phyloP scores from a whole-genome alignment of 2,113 vertebrate genomes.

The Formicarius rufipectus region DNA sequence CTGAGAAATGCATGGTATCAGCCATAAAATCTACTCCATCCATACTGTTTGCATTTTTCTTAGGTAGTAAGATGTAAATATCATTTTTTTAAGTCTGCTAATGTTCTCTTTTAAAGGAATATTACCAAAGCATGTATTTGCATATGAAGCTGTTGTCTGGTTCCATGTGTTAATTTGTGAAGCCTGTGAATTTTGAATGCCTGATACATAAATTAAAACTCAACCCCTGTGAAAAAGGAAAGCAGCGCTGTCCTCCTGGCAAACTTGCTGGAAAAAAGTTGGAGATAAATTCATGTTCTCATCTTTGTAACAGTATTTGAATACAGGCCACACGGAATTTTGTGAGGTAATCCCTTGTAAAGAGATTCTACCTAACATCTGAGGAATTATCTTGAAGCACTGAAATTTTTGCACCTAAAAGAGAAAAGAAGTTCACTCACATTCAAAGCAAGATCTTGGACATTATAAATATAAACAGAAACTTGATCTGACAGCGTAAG shows the following conservation, averaged over 20 bases:
- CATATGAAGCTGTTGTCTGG: background rate
- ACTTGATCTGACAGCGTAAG: background rate
- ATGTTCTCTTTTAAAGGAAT: background rate
- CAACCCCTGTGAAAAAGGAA: background rate
- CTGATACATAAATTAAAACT: background rate
- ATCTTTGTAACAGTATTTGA: constrained; percentile 14
- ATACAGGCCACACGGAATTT: background rate
- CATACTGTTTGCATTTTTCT: background rate
- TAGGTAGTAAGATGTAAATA: background rate
- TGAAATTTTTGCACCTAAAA: background rate
- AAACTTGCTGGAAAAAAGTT: background rate
- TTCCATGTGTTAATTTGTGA: background rate
- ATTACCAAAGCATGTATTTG: background rate
- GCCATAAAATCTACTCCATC: background rate
- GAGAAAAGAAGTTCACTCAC: background rate
- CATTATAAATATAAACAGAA: background rate
- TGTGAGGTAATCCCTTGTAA: background rate
- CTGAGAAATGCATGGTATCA: background rate
- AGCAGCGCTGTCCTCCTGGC: fast-evolving
- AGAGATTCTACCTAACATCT: background rate
- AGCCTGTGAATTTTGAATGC: background rate
- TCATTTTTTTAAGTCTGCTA: background rate
- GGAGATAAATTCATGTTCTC: background rate
- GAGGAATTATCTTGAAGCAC: background rate
- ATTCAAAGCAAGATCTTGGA: background rate